Evolutionary conservation across 2,113 vertebrate genomes (phyloP).

Genomic region (Takifugu flavidus): DNA sequence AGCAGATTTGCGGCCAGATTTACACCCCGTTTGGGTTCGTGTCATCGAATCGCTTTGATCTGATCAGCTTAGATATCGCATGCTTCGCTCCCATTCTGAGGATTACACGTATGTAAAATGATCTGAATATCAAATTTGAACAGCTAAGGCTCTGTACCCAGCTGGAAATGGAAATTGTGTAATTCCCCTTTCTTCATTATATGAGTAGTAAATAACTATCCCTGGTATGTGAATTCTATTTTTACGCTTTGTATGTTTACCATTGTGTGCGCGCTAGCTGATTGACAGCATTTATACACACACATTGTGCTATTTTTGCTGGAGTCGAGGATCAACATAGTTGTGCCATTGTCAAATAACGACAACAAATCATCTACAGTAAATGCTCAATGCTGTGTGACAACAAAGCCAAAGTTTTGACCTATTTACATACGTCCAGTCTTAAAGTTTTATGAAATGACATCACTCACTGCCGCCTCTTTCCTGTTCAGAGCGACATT

Average conservation of each 20-base stretch:
- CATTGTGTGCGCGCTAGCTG: too few relatives aligned
- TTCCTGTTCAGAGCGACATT: too few relatives aligned
- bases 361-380: neutral
- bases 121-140: neutral
- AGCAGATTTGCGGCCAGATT: slow-evolving; percentile 69
- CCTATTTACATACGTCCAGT: too few relatives aligned
- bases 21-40: slow-evolving; percentile 63
- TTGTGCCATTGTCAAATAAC: neutral
- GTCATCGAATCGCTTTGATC: slow-evolving; percentile 64
- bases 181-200: too few relatives aligned
- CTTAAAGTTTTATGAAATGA: too few relatives aligned
- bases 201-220: neutral
- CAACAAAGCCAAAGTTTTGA: neutral
- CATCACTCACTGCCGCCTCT: too few relatives aligned
- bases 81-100: slow-evolving; percentile 13
- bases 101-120: slow-evolving; percentile 19
- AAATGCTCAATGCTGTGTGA: neutral
- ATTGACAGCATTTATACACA: neutral
- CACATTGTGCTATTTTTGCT: neutral
- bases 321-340: neutral
- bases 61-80: slow-evolving; percentile 41
- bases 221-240: neutral
- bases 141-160: neutral
- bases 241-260: neutral
- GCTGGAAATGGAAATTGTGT: too few relatives aligned